Evolutionary conservation across 2,797 vertebrate species (phyloP).

Genomic region (Hemibagrus guttatus): DNA sequence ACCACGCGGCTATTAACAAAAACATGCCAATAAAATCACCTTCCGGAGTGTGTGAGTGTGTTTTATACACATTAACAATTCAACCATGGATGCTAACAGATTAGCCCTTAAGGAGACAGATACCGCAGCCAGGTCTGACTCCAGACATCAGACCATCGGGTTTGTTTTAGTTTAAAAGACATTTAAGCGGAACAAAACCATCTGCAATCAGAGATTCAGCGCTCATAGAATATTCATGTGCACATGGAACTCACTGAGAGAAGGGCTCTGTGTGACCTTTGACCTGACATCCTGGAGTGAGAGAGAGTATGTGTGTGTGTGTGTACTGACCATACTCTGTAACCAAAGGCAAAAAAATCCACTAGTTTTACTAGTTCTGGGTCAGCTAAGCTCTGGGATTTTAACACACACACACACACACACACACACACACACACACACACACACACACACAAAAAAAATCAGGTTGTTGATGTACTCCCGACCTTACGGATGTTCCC

Average conservation of each 20-base stretch:
- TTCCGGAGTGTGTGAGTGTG: not conserved
- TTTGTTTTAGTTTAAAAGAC: not conserved
- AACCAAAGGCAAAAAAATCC: not conserved
- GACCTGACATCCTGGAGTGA: not conserved
- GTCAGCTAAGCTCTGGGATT: not conserved
- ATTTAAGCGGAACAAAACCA: not conserved
- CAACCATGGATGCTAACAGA: not conserved
- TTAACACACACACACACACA: slow-evolving; percentile 24
- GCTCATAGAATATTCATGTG: slow-evolving; percentile 25
- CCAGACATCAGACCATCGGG: not conserved
- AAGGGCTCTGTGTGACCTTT: not conserved
- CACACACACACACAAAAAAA: slow-evolving; percentile 29
- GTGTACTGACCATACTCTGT: not conserved
- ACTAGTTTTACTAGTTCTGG: slow-evolving; percentile 24
- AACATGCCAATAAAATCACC: not conserved
- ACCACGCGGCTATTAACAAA: not conserved
- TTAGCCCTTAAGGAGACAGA: not conserved
- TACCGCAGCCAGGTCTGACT: not conserved
- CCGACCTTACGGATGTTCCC: slow-evolving; percentile 93
- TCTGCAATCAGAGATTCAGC: not conserved
- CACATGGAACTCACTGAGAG: not conserved
- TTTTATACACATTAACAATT: not conserved
- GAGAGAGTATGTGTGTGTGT: not conserved
- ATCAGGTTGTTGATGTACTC: not conserved
- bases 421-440: slow-evolving; percentile 31